These are phyloP conservation scores for Sinocyclocheilus grahami DNA, from an alignment of 2,113 vertebrate species.

Conservation along the genomic window DNA sequence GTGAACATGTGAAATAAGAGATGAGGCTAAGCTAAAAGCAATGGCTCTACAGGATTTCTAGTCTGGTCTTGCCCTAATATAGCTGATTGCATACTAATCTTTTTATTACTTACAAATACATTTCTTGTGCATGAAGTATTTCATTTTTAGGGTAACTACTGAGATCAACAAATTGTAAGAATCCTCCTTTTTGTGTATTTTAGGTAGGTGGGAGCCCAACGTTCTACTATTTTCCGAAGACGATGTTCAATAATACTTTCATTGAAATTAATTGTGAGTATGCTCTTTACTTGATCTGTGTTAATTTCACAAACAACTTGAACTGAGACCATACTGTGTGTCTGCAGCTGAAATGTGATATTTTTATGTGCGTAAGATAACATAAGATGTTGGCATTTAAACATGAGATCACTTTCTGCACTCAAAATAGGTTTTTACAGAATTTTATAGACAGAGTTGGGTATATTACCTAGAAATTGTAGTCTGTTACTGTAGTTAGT, in stretches of 20 bases:
- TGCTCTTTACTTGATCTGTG: not conserved
- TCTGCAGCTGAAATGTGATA: not conserved
- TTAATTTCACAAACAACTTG: not conserved
- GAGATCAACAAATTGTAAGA: not conserved
- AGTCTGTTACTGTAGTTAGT: no score
- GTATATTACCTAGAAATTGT: no score
- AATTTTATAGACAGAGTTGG: not conserved
- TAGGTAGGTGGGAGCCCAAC: not conserved
- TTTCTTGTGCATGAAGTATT: not conserved
- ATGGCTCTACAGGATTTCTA: not conserved
- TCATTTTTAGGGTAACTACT: not conserved
- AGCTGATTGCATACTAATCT: not conserved
- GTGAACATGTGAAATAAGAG: not conserved
- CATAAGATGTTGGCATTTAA: not conserved
- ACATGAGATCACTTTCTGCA: not conserved
- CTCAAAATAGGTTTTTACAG: not conserved
- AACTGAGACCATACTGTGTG: not conserved
- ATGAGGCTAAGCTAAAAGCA: not conserved
- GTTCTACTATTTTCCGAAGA: conserved; percentile 68
- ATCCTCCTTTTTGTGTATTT: conserved; percentile 3
- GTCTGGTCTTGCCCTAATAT: not conserved
- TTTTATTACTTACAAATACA: not conserved
- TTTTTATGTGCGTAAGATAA: not conserved
- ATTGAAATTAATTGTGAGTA: conserved; percentile 72
- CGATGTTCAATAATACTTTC: conserved; percentile 71